These are phyloP conservation scores for Sternarchorhynchus goeldii DNA, from an alignment of 2,797 vertebrate genomes.

Conservation along the genomic window DNA sequence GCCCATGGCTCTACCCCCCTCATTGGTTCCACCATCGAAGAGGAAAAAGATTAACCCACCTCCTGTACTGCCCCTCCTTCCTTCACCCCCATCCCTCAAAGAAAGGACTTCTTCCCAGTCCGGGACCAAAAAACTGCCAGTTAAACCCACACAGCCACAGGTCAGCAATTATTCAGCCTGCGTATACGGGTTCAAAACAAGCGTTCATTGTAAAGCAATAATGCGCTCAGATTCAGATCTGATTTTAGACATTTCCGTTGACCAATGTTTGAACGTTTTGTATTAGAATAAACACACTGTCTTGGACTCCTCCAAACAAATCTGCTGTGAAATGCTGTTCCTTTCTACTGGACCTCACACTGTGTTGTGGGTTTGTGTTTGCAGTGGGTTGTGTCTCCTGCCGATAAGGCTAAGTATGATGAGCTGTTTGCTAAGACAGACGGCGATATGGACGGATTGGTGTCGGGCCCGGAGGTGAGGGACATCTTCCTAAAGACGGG, in stretches of 20 bases:
- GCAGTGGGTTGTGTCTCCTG: conserved; percentile 92
- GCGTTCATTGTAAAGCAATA: background rate
- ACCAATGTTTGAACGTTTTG: background rate
- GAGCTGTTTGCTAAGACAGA: conserved; percentile 94
- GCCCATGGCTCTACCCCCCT: conserved; percentile 90
- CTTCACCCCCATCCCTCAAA: conserved; percentile 83
- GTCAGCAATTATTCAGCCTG: conserved; percentile 23
- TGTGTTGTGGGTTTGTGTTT: conserved; percentile 21
- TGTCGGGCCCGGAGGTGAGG: conserved; percentile 93
- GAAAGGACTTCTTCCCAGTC: conserved; percentile 82
- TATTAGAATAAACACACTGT: background rate
- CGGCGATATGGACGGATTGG: conserved; percentile 91
- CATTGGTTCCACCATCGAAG: conserved; percentile 94
- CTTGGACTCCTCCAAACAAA: background rate
- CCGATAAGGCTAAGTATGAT: conserved; percentile 93
- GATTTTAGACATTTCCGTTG: too few relatives aligned
- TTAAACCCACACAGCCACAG: conserved; percentile 80
- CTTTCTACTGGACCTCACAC: background rate
- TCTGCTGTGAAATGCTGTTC: background rate
- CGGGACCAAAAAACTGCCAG: conserved; percentile 80
- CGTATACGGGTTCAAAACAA: background rate
- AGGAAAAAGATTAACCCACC: conserved; percentile 84
- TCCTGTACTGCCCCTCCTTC: conserved; percentile 81
- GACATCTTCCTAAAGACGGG: conserved; percentile 97
- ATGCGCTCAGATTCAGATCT: too few relatives aligned